These are phyloP conservation scores for Lonchura striata DNA, from an alignment of 2,113 vertebrate genomes.

Conservation along the genomic window DNA sequence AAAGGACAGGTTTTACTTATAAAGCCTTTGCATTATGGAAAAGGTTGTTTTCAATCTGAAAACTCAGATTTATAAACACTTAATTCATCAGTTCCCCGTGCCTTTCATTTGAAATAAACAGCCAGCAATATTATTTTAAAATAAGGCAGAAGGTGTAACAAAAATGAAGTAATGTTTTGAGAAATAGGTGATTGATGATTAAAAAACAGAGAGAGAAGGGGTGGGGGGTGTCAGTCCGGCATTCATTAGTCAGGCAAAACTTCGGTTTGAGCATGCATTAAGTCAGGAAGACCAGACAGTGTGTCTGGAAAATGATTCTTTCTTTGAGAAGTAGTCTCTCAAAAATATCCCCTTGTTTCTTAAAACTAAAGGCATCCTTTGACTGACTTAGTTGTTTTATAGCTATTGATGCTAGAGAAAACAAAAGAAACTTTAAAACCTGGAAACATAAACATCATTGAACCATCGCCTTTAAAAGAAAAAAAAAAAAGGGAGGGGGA, in stretches of 20 bases:
- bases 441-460: slow-evolving; percentile 71
- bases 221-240: not conserved
- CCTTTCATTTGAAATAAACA: slow-evolving; percentile 63
- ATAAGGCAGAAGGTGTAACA: slow-evolving; percentile 65
- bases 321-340: slow-evolving; percentile 30
- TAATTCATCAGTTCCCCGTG: not conserved
- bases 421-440: slow-evolving; percentile 75
- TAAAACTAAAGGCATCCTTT: slow-evolving; percentile 51
- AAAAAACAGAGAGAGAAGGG: slow-evolving; percentile 58
- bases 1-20: slow-evolving; percentile 32
- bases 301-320: slow-evolving; percentile 56
- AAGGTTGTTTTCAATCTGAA: slow-evolving; percentile 14
- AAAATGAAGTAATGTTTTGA: slow-evolving; percentile 65
- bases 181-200: slow-evolving; percentile 64
- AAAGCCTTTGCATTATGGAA: slow-evolving; percentile 27
- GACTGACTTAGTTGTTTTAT: slow-evolving; percentile 47
- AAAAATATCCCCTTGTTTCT: slow-evolving; percentile 64
- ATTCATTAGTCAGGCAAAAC: slow-evolving; percentile 60
- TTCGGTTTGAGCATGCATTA: slow-evolving; percentile 38
- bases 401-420: slow-evolving; percentile 48
- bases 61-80: slow-evolving; percentile 57
- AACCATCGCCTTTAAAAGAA: slow-evolving; percentile 33
- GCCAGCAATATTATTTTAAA: slow-evolving; percentile 55
- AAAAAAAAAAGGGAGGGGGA: not conserved
- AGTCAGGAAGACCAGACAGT: slow-evolving; percentile 47